Percentiles rank a stretch among this genome's conserved stretches.
phyloP scores from a whole-genome alignment of 2,888 invertebrate species.

The Pollenia labialis region DNA sequence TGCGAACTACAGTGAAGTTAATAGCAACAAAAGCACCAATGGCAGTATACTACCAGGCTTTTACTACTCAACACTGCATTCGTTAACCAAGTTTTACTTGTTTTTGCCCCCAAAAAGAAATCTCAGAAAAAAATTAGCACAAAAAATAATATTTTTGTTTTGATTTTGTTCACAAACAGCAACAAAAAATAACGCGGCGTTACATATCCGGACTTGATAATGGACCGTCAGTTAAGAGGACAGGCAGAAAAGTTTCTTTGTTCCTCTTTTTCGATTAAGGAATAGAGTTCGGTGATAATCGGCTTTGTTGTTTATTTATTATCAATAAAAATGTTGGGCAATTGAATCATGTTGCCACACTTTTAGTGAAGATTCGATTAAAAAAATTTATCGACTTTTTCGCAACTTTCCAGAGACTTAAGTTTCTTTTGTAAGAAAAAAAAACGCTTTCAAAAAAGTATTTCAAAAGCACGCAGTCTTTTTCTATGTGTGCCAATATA shows the following conservation, averaged over 20 bases:
- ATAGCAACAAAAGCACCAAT: constrained; percentile 5
- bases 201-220: constrained; percentile 45
- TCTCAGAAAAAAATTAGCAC: constrained; percentile 19
- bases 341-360: too few relatives aligned
- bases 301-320: too few relatives aligned
- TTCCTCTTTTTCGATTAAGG: background rate
- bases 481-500: too few relatives aligned
- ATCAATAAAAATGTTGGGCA: too few relatives aligned
- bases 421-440: too few relatives aligned
- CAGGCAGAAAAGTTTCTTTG: background rate
- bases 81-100: constrained; percentile 67
- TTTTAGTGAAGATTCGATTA: too few relatives aligned
- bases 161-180: constrained; percentile 54
- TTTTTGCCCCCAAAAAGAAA: constrained; percentile 54
- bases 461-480: too few relatives aligned
- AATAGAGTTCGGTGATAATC: too few relatives aligned
- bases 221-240: background rate
- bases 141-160: constrained; percentile 64
- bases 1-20: constrained; percentile 11
- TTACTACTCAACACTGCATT: constrained; percentile 22
- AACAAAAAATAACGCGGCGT: constrained; percentile 60
- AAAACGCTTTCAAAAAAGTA: too few relatives aligned
- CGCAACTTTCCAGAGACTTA: too few relatives aligned
- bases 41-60: background rate
- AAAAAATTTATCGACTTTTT: too few relatives aligned